Conservation (phyloP, 2,797 vertebrate genomes). For the Paratrypauchen microcephalus region DNA sequence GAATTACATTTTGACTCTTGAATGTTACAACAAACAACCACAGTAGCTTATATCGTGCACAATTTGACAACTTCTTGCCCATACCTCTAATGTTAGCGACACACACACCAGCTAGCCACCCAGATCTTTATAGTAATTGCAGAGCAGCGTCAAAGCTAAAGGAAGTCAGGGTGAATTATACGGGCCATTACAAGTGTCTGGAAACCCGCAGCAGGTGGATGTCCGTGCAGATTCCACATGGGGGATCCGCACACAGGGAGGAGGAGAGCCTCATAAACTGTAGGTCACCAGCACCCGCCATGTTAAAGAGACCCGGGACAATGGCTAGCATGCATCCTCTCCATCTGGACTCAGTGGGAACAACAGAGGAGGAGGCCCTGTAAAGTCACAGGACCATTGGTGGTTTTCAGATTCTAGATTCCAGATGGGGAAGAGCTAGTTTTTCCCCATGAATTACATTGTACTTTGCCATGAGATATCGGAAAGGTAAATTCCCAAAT, state of each 20-base stretch:
- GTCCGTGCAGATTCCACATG: slow-evolving; percentile 47
- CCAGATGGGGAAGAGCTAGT: too few species aligned
- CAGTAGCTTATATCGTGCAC: too few species aligned
- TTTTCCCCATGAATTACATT: too few species aligned
- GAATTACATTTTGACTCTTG: too few species aligned
- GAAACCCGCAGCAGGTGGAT: slow-evolving; percentile 58
- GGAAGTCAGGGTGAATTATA: slow-evolving; percentile 24
- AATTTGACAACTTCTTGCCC: too few species aligned
- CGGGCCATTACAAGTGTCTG: slow-evolving; percentile 41
- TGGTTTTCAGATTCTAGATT: too few species aligned
- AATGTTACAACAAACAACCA: too few species aligned
- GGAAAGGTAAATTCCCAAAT: too few species aligned
- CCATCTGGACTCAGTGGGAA: slow-evolving; percentile 64
- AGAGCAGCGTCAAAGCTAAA: slow-evolving; percentile 30
- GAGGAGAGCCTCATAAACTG: slow-evolving; percentile 71
- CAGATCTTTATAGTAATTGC: slow-evolving; percentile 41
- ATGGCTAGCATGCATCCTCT: slow-evolving; percentile 58
- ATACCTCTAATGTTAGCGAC: neutral
- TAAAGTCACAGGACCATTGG: too few species aligned
- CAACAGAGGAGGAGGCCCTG: slow-evolving; percentile 37
- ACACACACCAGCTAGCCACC: neutral
- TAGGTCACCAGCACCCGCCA: slow-evolving; percentile 60
- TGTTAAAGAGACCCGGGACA: slow-evolving; percentile 70
- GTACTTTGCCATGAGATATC: too few species aligned
- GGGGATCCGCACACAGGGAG: slow-evolving; percentile 47